Conservation (phyloP, 2,113 vertebrate species). For the Gavia stellata region DNA sequence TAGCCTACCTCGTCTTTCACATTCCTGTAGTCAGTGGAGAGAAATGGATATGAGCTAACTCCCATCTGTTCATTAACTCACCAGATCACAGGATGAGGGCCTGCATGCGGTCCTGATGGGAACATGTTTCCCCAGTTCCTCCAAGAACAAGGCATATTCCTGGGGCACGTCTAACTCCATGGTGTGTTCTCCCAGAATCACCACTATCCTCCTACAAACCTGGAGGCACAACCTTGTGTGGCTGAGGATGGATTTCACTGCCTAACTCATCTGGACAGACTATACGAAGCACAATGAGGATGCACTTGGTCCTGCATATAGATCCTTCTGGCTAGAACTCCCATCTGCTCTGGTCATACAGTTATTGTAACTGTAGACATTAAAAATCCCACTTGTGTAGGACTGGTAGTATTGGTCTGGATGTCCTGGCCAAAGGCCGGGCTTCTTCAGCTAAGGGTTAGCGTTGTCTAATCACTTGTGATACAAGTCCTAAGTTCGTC, state of each 20-base stretch:
- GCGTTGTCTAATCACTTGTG: not conserved
- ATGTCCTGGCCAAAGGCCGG: not conserved
- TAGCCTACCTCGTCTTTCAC: not conserved
- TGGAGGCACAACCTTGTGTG: not conserved
- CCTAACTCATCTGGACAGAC: not conserved
- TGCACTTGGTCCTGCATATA: not conserved
- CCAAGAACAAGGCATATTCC: not conserved
- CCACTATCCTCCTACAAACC: not conserved
- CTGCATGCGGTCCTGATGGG: not conserved
- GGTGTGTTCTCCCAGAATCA: not conserved
- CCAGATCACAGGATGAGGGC: not conserved
- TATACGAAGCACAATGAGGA: not conserved
- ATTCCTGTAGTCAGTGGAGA: not conserved
- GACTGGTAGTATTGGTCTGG: not conserved
- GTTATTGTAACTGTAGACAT: not conserved
- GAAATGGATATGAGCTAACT: not conserved
- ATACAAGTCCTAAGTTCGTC: constrained; percentile 9
- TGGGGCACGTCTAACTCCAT: rapidly evolving
- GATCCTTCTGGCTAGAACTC: not conserved
- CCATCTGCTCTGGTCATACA: not conserved
- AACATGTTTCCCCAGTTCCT: not conserved
- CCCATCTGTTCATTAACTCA: not conserved
- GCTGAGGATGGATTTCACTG: not conserved
- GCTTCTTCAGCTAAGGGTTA: not conserved
- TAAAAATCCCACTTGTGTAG: not conserved